These are phyloP conservation scores for Isurus oxyrinchus DNA, from an alignment of 2,113 vertebrate species.

Conservation along the genomic window DNA sequence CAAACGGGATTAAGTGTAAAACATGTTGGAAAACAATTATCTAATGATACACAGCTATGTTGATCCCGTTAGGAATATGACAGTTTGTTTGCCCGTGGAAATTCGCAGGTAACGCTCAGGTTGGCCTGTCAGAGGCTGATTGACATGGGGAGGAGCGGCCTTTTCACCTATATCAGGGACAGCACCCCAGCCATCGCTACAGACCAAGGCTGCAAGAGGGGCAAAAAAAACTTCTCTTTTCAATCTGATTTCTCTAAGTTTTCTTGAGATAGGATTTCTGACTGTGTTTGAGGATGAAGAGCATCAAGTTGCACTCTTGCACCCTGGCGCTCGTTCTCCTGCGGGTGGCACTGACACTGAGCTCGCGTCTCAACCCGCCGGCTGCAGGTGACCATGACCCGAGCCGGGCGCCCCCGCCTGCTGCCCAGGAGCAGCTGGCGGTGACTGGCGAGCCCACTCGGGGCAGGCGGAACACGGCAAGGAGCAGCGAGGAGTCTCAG, in stretches of 20 bases:
- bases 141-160: slow-evolving; percentile 18
- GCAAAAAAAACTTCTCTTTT: neutral
- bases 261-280: neutral
- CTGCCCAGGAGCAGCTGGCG: neutral
- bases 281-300: neutral
- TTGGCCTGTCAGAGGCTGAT: neutral
- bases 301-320: neutral
- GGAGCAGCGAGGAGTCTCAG: neutral
- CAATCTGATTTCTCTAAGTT: neutral
- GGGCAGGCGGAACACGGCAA: no score
- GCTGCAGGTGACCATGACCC: neutral
- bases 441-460: no score
- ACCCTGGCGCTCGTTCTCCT: neutral
- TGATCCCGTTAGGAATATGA: neutral
- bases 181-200: neutral
- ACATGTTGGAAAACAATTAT: slow-evolving; percentile 11
- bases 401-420: neutral
- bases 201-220: neutral
- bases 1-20: slow-evolving; percentile 21
- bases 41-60: neutral
- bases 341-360: neutral
- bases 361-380: neutral
- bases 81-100: neutral
- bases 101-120: neutral
- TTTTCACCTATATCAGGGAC: neutral